Percentiles rank a stretch among this genome's conserved stretches.
phyloP scores from a whole-genome alignment of 2,113 vertebrate species.

The Rhabdornis inornatus region DNA sequence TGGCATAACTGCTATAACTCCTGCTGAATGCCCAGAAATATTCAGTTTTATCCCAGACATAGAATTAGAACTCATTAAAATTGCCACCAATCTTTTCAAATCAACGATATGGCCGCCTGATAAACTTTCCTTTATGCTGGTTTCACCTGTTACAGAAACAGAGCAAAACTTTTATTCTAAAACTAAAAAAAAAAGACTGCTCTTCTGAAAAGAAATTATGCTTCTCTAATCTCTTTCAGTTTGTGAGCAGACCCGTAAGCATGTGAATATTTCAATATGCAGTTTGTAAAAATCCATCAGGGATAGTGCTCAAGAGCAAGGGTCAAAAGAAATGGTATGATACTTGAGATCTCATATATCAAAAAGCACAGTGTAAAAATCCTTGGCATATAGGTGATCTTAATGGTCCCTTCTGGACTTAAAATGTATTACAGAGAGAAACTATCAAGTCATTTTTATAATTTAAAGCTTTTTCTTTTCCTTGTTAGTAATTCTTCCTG shows the following conservation, averaged over 20 bases:
- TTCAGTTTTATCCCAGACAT: not conserved
- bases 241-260: not conserved
- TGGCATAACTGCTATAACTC: not conserved
- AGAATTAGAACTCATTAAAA: not conserved
- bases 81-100: not conserved
- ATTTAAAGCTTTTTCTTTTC: conserved; percentile 42
- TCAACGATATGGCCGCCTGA: not conserved
- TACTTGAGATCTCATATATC: not conserved
- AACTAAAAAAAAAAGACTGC: not conserved
- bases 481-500: conserved; percentile 24
- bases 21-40: not conserved
- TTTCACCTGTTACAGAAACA: not conserved
- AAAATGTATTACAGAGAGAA: conserved; percentile 18
- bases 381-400: not conserved
- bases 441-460: not conserved
- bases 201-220: not conserved
- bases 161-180: not conserved
- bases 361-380: not conserved
- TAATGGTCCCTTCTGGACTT: conserved; percentile 33
- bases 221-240: not conserved
- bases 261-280: not conserved
- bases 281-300: not conserved
- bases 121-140: not conserved
- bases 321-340: conserved; percentile 7
- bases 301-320: not conserved